Conservation (phyloP, 2,888 invertebrate species). For the Melanostoma mellinum region DNA sequence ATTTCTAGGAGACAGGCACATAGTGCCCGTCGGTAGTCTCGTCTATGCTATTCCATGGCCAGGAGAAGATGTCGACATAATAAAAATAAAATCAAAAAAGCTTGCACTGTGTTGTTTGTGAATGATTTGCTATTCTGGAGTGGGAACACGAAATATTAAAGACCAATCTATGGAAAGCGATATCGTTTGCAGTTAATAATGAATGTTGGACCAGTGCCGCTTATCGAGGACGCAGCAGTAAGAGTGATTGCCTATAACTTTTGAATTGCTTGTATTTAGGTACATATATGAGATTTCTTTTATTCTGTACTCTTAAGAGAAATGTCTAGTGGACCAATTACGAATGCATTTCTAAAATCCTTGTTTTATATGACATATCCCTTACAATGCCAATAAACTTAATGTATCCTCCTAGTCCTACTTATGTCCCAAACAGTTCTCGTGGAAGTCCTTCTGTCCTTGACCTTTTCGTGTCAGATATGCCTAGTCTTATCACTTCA, state of each 20-base stretch:
- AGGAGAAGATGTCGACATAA: slow-evolving; percentile 24
- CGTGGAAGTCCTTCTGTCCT: too few relatives aligned
- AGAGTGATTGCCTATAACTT: slow-evolving; percentile 11
- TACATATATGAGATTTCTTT: too few relatives aligned
- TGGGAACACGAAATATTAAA: slow-evolving; percentile 54
- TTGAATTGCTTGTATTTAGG: slow-evolving; percentile 4
- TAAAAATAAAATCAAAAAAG: slow-evolving; percentile 4
- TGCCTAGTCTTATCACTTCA: too few relatives aligned
- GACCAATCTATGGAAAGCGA: slow-evolving; percentile 53
- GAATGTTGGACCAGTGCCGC: slow-evolving; percentile 2
- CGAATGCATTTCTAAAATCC: too few relatives aligned
- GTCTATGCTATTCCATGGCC: slow-evolving; percentile 31
- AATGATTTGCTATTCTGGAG: slow-evolving; percentile 62
- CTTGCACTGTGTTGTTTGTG: slow-evolving; percentile 45
- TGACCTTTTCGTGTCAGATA: too few relatives aligned
- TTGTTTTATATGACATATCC: too few relatives aligned
- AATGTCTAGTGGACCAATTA: too few relatives aligned
- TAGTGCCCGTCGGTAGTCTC: slow-evolving; percentile 8
- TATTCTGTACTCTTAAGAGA: too few relatives aligned
- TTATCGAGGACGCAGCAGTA: too few relatives aligned
- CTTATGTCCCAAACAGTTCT: too few relatives aligned
- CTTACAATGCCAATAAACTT: too few relatives aligned
- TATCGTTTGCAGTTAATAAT: slow-evolving; percentile 35
- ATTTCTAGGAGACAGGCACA: slow-evolving; percentile 52
- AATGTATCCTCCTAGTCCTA: too few relatives aligned